Percentiles rank a stretch among this genome's conserved stretches.
Evolutionary conservation across 2,888 invertebrate genomes (phyloP).

Genomic region (Chymomyza fuscimana): DNA sequence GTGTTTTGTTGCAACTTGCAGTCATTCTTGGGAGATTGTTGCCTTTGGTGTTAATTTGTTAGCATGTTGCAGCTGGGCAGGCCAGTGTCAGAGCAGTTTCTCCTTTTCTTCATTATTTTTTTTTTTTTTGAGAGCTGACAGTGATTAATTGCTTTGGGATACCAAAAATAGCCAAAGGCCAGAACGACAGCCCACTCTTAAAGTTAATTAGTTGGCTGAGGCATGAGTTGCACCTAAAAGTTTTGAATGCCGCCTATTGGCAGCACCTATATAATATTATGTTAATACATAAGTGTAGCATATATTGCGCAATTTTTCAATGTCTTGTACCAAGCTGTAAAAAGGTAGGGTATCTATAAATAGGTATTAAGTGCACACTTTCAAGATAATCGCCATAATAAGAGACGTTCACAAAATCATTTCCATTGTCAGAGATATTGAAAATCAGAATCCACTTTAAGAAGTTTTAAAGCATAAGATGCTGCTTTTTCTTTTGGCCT

Average conservation of each 20-base stretch:
- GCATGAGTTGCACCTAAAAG: slow-evolving; percentile 29
- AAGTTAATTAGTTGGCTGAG: slow-evolving; percentile 67
- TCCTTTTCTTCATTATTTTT: background rate
- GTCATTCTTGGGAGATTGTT: slow-evolving; percentile 6
- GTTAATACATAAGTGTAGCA: background rate
- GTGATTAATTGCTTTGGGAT: slow-evolving; percentile 65
- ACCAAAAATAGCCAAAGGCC: slow-evolving; percentile 39
- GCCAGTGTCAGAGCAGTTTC: background rate
- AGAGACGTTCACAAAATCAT: too few relatives aligned
- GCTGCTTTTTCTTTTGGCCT: too few relatives aligned
- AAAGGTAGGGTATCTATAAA: too few relatives aligned
- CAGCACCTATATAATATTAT: background rate
- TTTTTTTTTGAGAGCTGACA: slow-evolving; percentile 49
- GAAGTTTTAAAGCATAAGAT: too few relatives aligned
- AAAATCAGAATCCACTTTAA: too few relatives aligned
- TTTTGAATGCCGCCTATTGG: background rate
- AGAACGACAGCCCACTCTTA: slow-evolving; percentile 44
- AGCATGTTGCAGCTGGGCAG: slow-evolving; percentile 56
- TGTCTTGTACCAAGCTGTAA: too few relatives aligned
- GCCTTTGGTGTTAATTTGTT: slow-evolving; percentile 67
- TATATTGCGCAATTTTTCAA: too few relatives aligned
- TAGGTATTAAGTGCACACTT: too few relatives aligned
- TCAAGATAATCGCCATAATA: too few relatives aligned
- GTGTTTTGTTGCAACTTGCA: slow-evolving; percentile 58
- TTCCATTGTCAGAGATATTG: too few relatives aligned